Evolutionary conservation across 2,797 vertebrate species (phyloP).

Genomic region (Rhinogobio ventralis): DNA sequence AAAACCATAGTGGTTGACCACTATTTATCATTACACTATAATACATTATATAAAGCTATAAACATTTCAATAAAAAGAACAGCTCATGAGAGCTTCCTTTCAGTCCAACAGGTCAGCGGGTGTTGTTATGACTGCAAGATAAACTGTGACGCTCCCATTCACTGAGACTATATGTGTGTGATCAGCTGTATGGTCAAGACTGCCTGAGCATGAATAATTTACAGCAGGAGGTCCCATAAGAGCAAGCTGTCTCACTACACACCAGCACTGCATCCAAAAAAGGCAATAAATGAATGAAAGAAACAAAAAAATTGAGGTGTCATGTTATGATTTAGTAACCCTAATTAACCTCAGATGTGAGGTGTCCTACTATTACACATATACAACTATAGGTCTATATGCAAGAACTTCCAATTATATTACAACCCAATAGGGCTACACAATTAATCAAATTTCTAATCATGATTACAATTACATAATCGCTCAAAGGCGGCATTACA

Average conservation of each 20-base stretch:
- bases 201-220: slow-evolving; percentile 44
- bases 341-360: not conserved
- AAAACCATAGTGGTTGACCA: not conserved
- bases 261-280: not conserved
- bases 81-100: not conserved
- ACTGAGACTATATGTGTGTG: not conserved
- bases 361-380: not conserved
- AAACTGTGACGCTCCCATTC: not conserved
- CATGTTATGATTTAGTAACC: not conserved
- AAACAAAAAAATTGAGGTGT: not conserved
- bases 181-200: not conserved
- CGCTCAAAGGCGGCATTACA: too few species aligned
- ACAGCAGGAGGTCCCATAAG: slow-evolving; percentile 18
- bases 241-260: slow-evolving; percentile 19
- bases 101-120: not conserved
- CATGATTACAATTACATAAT: too few species aligned
- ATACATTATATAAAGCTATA: too few species aligned
- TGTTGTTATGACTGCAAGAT: not conserved
- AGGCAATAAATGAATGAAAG: not conserved
- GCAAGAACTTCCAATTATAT: not conserved
- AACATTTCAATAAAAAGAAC: not conserved
- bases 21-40: too few species aligned
- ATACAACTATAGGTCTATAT: not conserved
- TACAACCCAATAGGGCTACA: too few species aligned
- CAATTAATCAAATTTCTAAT: too few species aligned